These are phyloP conservation scores for Tuberolachnus salignus DNA, from an alignment of 2,888 invertebrate genomes.

Conservation along the genomic window DNA sequence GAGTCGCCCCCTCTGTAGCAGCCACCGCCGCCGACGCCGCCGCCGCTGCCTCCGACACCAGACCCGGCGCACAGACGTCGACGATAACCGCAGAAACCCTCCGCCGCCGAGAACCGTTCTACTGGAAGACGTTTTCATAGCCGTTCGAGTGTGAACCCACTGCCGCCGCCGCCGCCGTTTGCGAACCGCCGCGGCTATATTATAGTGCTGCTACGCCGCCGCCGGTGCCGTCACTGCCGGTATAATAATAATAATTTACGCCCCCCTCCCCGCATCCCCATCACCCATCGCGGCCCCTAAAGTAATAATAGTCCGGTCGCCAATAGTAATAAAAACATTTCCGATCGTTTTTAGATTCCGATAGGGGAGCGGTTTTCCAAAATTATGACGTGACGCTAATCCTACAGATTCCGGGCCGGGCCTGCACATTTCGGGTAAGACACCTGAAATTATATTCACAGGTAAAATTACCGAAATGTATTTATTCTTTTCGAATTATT, in stretches of 20 bases:
- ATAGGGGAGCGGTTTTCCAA: no score
- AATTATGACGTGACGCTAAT: no score
- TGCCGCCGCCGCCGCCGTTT: conserved; percentile 2
- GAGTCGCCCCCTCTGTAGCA: conserved; percentile 26
- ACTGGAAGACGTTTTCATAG: conserved; percentile 54
- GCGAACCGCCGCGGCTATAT: not conserved
- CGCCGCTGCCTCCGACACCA: not conserved
- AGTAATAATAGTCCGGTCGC: no score
- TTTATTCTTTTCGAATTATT: no score
- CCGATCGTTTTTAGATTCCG: not conserved
- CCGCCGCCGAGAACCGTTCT: conserved; percentile 37
- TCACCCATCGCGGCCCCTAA: no score
- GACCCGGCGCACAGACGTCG: conserved; percentile 24
- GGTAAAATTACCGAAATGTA: no score
- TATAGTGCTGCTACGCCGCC: no score
- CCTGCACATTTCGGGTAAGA: no score
- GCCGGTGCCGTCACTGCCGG: not conserved
- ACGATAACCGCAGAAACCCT: conserved; percentile 44
- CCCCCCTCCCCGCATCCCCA: not conserved
- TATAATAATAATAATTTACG: not conserved
- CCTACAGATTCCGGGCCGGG: no score
- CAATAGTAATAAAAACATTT: not conserved
- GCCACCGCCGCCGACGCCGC: not conserved
- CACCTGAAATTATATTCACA: no score
- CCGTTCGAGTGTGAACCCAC: conserved; percentile 47